Percentiles rank a stretch among this genome's conserved stretches.
These are phyloP conservation scores for Pristionchus arcanus DNA, from an alignment of 2,888 invertebrate genomes.

Conservation along the genomic window DNA sequence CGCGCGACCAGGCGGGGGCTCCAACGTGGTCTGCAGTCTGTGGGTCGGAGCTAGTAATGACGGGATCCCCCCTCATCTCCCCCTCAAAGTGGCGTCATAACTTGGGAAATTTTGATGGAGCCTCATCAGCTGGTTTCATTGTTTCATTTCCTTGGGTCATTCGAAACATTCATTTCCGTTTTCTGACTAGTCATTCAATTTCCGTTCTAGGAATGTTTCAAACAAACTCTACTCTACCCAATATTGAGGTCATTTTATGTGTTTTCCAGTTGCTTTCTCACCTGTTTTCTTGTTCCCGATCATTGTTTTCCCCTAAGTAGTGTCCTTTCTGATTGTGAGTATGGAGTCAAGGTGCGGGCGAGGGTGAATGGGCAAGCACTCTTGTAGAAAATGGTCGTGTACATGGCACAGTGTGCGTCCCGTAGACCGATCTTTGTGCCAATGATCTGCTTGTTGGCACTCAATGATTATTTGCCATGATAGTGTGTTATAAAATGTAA, in stretches of 20 bases:
- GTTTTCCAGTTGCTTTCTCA: neutral
- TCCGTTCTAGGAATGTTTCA: neutral
- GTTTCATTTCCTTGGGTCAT: neutral
- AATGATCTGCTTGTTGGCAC: no score
- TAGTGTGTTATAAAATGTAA: no score
- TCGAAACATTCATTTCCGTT: no score
- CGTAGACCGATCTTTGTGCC: neutral
- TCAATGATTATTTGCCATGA: no score
- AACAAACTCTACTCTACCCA: neutral
- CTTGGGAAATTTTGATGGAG: neutral
- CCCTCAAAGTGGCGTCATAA: conserved; percentile 17
- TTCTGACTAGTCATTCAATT: no score
- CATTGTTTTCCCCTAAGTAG: neutral
- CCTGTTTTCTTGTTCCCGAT: neutral
- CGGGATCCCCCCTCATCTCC: neutral
- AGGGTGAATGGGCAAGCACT: neutral
- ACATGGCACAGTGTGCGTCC: neutral
- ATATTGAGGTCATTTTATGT: neutral
- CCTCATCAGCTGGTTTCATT: neutral
- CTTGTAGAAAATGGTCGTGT: neutral
- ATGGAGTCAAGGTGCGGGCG: neutral
- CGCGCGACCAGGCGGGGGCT: neutral
- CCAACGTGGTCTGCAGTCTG: neutral
- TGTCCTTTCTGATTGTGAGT: neutral
- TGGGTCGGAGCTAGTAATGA: neutral